Base-by-base conservation (phyloP, 2,888 invertebrate genomes). In the Aphidius colemani region DNA sequence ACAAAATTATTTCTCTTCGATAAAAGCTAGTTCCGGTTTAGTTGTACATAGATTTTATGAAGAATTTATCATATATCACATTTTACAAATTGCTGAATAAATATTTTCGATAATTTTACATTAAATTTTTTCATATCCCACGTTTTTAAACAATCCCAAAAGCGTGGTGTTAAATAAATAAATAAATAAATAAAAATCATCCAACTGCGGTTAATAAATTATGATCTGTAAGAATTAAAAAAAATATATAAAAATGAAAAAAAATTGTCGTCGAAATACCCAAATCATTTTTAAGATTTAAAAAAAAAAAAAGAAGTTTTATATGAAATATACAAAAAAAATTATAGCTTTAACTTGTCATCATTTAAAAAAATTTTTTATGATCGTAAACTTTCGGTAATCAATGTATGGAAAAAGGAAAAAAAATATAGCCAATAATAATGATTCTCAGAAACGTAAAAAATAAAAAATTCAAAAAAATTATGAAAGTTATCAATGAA, bases 1-100 rank as follows among this genome's bases (percentile, higher is more conserved):
- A 59, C n/a, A 61, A 61, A 56, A 65, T 65, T 51, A 68, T 50
- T 13, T 57, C 57, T 57, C 51, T 66, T 71, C 65, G 60, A 61
- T 11, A 43, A 43, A 59, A 62, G 60, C 11, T 18, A 18, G 13
- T 18, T 18, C 13, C 13, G 13, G 13, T 18, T 18, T 18, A 2
- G 13, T 18, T 18, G 13, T 18, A 18, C 2, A 13, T 18, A 18
- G 13, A 18, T 18, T 18, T 18, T 18, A n/a, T 18, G 2, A 18
- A 18, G 2, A 18, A 18, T 18, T 18, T 18, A 18, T 18, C 13
- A 18, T 18, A 18, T 18, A 18, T 18, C 13, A 18, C 13, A 18
- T 18, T 18, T 30, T 30, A 30, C 30, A 30, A 30, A 30, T 30
- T 30, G 30, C 3, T 30, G 30, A 30, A 30, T 30, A 30, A 30